Evolutionary conservation across 2,797 vertebrate genomes (phyloP), one percentile per base, ranked within the genome.

Genomic region (Pseudocheirus occidentalis): DNA sequence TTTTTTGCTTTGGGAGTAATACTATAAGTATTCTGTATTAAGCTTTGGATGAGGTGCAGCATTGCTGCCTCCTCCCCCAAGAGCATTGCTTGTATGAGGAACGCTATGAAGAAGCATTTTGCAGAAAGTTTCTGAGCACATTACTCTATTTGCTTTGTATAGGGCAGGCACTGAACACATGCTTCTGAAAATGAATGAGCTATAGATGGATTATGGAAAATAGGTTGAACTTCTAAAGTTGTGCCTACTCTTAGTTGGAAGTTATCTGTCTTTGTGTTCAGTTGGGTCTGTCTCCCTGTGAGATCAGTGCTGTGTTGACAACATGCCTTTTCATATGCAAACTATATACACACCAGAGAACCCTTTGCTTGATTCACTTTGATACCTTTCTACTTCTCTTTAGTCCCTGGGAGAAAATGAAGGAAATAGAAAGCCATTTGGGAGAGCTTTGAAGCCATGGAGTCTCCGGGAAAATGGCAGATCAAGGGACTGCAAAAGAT

Each of bases 241-340:
- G 13, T 73, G 40, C n/a, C n/a, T 73, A 46, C 21, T 46, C 73
- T 46, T 81, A 21, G 18, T 24, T 81, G 73, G 73, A 81, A 81
- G 40, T 81, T 66, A 66, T 66, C 4, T 46, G 73, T 9, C 21
- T 46, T 81, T 81, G 21, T 27, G 40, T 81, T 81, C 73, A 46
- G n/a, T 81, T 46, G 40, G 7, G 7, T 18, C 40, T 46, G 40
- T 81, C 40, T 40, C 40, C 73, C 27, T 3, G 18, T 46, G 73
- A 46, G 40, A 81, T 81, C 21, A 81, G 40, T 81, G 9, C 40
- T 46, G 21, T 46, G 40, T 81, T 81, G 73, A 81, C 62, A 58
- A 92, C 40, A 91, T 87, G 52, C n/a, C 28, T 91, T 92, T 55
- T 50, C 27, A 56, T 94, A 62, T 50, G 73, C 50, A 97, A 58